Conservation (phyloP, 2,113 vertebrate genomes). For the Barbus barbus region DNA sequence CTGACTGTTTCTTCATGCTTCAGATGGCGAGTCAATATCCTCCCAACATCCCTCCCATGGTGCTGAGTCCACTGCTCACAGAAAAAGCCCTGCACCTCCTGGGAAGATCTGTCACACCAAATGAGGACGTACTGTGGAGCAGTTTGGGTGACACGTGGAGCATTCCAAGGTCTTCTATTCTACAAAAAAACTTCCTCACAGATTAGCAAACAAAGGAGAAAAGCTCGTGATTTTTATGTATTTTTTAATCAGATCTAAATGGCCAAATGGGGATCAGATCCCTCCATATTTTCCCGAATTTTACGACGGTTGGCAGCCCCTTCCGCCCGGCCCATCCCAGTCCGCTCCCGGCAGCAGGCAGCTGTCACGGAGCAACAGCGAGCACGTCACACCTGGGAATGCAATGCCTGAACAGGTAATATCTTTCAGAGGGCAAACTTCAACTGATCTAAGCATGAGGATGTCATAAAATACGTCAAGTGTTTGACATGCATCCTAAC, state of each 20-base stretch:
- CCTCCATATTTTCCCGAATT: conserved; percentile 76
- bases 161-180: conserved; percentile 69
- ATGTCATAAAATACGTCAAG: background rate
- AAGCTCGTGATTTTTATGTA: background rate
- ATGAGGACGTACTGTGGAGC: conserved; percentile 73
- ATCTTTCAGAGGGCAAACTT: background rate
- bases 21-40: conserved; percentile 74
- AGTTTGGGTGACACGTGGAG: conserved; percentile 81
- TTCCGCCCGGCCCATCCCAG: background rate
- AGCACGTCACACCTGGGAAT: conserved; percentile 37
- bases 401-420: conserved; percentile 54
- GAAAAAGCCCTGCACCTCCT: conserved; percentile 75
- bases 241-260: conserved; percentile 64
- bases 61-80: conserved; percentile 78
- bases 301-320: conserved; percentile 79
- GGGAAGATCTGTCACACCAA: conserved; percentile 48
- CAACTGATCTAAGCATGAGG: no score
- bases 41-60: conserved; percentile 59
- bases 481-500: background rate
- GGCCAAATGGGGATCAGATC: conserved; percentile 67
- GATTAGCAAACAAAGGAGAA: background rate
- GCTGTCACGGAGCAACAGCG: conserved; percentile 62
- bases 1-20: conserved; percentile 46
- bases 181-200: background rate
- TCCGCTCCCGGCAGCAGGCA: background rate